Evolutionary conservation across 2,113 vertebrate genomes (phyloP).

Genomic region (Otus sunia): DNA sequence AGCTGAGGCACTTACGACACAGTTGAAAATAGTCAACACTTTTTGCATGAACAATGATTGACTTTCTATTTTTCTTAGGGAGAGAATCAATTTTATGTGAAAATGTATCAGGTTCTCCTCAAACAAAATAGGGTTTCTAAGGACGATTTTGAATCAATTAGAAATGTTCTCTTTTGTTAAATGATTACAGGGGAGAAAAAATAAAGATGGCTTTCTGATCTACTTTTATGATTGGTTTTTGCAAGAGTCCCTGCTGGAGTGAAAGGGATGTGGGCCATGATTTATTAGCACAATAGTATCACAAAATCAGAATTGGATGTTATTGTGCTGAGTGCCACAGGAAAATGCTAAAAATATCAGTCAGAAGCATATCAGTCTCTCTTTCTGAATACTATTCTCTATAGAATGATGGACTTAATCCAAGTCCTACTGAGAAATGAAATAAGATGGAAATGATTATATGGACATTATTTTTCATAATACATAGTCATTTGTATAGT

Average conservation of each 20-base stretch:
- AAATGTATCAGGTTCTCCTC: background rate
- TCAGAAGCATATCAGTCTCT: background rate
- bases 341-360: background rate
- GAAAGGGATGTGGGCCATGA: background rate
- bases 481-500: background rate
- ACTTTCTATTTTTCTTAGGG: background rate
- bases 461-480: background rate
- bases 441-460: background rate
- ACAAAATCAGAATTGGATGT: background rate
- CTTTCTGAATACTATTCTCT: background rate
- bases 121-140: background rate
- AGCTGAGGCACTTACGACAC: background rate
- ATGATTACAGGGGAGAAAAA: background rate
- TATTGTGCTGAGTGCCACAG: background rate
- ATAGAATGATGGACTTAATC: background rate
- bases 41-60: background rate
- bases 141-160: background rate
- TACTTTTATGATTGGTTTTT: slow-evolving; percentile 6
- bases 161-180: slow-evolving; percentile 25
- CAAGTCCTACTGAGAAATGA: background rate
- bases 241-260: background rate
- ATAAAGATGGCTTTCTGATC: background rate
- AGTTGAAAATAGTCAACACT: background rate
- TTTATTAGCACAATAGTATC: background rate
- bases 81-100: slow-evolving; percentile 12